Percentiles rank a stretch among this genome's conserved stretches.
Conservation (phyloP, 2,113 vertebrate species). For the Perca schrenkii region DNA sequence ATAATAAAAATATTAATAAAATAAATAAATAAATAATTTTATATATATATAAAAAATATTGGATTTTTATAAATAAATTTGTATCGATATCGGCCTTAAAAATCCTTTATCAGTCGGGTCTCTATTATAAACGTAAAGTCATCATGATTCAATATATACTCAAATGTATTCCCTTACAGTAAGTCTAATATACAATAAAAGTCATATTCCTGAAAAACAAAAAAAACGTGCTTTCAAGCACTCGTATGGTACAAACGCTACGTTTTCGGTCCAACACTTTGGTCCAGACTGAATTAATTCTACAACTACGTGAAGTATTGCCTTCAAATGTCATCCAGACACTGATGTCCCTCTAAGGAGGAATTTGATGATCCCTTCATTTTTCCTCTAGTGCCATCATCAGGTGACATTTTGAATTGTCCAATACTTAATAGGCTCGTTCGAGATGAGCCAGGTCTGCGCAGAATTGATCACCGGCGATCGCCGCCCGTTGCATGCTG, state of each 20-base stretch:
- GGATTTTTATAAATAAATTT: too few relatives aligned
- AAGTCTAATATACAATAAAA: not conserved
- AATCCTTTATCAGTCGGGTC: too few relatives aligned
- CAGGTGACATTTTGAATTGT: not conserved
- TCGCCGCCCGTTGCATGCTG: too few relatives aligned
- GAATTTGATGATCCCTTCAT: not conserved
- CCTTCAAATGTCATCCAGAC: not conserved
- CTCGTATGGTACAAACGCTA: not conserved
- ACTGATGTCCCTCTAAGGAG: not conserved
- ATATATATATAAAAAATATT: too few relatives aligned
- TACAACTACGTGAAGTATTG: not conserved
- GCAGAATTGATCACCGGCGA: too few relatives aligned
- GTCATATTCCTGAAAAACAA: not conserved
- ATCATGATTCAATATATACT: not conserved
- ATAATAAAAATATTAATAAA: too few relatives aligned
- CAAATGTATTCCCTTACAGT: not conserved
- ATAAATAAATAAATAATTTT: too few relatives aligned
- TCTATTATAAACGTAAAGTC: too few relatives aligned
- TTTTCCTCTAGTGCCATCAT: not conserved
- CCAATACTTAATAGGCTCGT: too few relatives aligned
- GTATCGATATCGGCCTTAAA: too few relatives aligned
- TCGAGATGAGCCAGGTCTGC: too few relatives aligned
- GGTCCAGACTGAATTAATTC: not conserved
- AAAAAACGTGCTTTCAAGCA: not conserved
- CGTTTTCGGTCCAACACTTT: not conserved